phyloP scores from a whole-genome alignment of 1,140 invertebrate genomes.

The Druon quercuslanigerum region DNA sequence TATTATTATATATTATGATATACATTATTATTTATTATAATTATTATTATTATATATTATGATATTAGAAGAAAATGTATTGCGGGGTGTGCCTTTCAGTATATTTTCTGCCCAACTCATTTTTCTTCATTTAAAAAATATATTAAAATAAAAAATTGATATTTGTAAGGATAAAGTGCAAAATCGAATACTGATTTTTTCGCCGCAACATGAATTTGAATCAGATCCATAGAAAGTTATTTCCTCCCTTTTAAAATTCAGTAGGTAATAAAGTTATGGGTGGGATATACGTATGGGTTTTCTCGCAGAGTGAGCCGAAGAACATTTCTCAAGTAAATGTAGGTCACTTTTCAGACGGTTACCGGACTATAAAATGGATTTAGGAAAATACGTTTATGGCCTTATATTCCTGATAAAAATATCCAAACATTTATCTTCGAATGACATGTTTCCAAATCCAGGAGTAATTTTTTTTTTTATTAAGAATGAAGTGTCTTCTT shows the following conservation, averaged over 20 bases:
- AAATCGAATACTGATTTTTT: constrained; percentile 57
- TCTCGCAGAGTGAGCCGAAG: neutral
- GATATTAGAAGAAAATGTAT: too few species aligned
- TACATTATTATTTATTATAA: too few species aligned
- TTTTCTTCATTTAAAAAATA: too few species aligned
- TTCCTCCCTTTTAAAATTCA: constrained; percentile 42
- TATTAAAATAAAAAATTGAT: neutral
- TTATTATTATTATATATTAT: too few species aligned
- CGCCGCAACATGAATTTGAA: constrained; percentile 55
- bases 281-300: constrained; percentile 15
- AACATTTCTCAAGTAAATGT: constrained; percentile 20
- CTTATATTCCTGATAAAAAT: constrained; percentile 22
- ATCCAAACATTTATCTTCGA: constrained; percentile 21
- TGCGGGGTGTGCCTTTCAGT: too few species aligned
- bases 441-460: neutral
- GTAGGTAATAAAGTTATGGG: constrained; percentile 35
- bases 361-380: constrained; percentile 30
- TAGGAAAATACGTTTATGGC: constrained; percentile 24
- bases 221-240: constrained; percentile 56
- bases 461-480: neutral
- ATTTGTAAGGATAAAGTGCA: constrained; percentile 45
- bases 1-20: too few species aligned
- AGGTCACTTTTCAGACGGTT: constrained; percentile 22
- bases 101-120: too few species aligned
- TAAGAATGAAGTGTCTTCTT: neutral